phyloP scores from a whole-genome alignment of 2,797 vertebrate genomes.

The Atherinosoma microstoma region DNA sequence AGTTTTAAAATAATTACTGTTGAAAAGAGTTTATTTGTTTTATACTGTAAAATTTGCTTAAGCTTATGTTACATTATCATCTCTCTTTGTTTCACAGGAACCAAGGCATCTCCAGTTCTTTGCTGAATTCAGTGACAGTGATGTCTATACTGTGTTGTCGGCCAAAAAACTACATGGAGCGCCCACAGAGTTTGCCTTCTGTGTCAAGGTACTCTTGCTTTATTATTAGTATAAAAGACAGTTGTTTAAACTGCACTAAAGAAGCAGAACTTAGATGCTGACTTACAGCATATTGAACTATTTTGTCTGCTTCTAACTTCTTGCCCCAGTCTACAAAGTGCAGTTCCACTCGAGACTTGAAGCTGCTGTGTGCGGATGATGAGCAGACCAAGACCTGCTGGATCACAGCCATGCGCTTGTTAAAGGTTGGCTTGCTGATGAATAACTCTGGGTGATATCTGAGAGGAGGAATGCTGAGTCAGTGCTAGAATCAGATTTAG shows the following conservation, averaged over 20 bases:
- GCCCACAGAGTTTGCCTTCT: conserved; percentile 93
- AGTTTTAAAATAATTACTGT: not conserved
- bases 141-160: conserved; percentile 90
- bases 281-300: conserved; percentile 31
- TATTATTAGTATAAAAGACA: conserved; percentile 6
- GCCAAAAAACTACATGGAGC: conserved; percentile 91
- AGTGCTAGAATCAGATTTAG: conserved; percentile 64
- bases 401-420: conserved; percentile 96
- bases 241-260: conserved; percentile 21
- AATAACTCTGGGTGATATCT: conserved; percentile 58
- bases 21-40: not conserved
- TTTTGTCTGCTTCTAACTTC: conserved; percentile 33
- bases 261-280: conserved; percentile 16
- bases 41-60: not conserved
- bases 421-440: conserved; percentile 88
- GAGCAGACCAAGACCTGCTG: conserved; percentile 95
- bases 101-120: conserved; percentile 97
- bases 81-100: conserved; percentile 83
- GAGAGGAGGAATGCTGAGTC: conserved; percentile 64
- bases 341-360: conserved; percentile 92
- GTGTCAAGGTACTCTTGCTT: conserved; percentile 89
- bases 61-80: not conserved
- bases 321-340: conserved; percentile 91
- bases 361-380: conserved; percentile 95
- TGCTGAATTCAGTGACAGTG: conserved; percentile 93